These are phyloP conservation scores for Pao palembangensis DNA, from an alignment of 2,113 vertebrate species.

Conservation along the genomic window DNA sequence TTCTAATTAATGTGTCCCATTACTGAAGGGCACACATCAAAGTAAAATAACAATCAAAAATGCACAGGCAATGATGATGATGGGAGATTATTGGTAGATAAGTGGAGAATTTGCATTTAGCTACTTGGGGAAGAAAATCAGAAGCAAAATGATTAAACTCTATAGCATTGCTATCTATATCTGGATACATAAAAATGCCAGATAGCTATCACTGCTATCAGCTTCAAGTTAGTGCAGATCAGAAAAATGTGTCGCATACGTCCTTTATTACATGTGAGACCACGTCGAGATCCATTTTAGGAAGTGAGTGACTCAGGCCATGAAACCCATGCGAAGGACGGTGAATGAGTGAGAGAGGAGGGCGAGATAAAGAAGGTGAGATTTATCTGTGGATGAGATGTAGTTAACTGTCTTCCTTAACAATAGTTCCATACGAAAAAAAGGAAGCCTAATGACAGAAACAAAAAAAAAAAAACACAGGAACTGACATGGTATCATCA, in stretches of 20 bases:
- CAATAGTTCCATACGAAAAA: conserved; percentile 23
- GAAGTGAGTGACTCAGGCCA: conserved; percentile 29
- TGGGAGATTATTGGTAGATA: too few relatives aligned
- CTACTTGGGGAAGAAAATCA: too few relatives aligned
- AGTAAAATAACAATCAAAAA: too few relatives aligned
- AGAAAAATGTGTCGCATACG: too few relatives aligned
- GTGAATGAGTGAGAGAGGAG: conserved; percentile 19
- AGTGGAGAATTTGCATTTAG: too few relatives aligned
- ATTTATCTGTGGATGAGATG: conserved; percentile 36
- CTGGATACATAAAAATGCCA: too few relatives aligned
- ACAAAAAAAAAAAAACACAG: conserved; percentile 41
- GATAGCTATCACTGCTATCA: too few relatives aligned
- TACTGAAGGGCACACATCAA: too few relatives aligned
- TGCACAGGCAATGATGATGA: too few relatives aligned
- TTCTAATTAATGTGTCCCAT: conserved; percentile 8
- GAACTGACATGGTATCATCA: conserved; percentile 31
- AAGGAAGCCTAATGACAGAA: conserved; percentile 12
- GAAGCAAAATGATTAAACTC: too few relatives aligned
- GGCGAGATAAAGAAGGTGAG: conserved; percentile 13
- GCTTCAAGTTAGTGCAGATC: too few relatives aligned
- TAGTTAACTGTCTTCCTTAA: conserved; percentile 12
- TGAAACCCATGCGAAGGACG: conserved; percentile 20
- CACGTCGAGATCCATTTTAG: conserved; percentile 21
- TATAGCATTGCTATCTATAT: too few relatives aligned
- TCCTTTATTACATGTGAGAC: conserved; percentile 9